phyloP scores from a whole-genome alignment of 1,140 invertebrate species.

The Neodiprion fabricii region DNA sequence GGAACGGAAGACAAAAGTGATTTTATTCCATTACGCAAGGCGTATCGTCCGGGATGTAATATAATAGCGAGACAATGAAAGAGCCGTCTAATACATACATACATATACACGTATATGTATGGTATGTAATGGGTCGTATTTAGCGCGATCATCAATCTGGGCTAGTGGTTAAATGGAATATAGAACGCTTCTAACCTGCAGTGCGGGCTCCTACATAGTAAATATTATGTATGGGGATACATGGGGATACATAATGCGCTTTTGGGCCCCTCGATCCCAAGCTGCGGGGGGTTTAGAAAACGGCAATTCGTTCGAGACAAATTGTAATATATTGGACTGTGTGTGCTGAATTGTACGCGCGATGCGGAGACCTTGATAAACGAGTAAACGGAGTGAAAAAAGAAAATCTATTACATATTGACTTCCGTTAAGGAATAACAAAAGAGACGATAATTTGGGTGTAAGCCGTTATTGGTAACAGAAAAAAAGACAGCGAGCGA shows the following conservation, averaged over 20 bases:
- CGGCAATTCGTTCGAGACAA: constrained; percentile 53
- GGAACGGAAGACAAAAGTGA: background rate
- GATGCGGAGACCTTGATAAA: background rate
- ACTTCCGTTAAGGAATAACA: no score
- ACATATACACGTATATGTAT: no score
- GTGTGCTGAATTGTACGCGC: constrained; percentile 42
- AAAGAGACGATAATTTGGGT: no score
- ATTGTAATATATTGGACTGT: constrained; percentile 57
- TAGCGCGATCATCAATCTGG: constrained; percentile 15
- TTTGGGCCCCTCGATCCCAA: constrained; percentile 35
- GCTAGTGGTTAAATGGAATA: background rate
- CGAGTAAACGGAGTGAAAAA: no score
- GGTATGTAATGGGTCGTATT: constrained; percentile 6
- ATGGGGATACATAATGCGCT: constrained; percentile 44
- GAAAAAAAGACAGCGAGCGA: background rate
- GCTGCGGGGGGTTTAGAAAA: constrained; percentile 40
- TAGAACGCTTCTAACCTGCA: background rate
- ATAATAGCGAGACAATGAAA: background rate
- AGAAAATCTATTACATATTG: no score
- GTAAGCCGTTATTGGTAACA: no score
- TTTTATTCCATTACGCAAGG: background rate
- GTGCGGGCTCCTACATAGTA: background rate
- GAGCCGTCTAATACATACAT: background rate
- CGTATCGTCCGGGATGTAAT: background rate
- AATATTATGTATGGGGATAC: constrained; percentile 19